phyloP scores from a whole-genome alignment of 2,113 vertebrate species.

The Hirundichthys speculiger region DNA sequence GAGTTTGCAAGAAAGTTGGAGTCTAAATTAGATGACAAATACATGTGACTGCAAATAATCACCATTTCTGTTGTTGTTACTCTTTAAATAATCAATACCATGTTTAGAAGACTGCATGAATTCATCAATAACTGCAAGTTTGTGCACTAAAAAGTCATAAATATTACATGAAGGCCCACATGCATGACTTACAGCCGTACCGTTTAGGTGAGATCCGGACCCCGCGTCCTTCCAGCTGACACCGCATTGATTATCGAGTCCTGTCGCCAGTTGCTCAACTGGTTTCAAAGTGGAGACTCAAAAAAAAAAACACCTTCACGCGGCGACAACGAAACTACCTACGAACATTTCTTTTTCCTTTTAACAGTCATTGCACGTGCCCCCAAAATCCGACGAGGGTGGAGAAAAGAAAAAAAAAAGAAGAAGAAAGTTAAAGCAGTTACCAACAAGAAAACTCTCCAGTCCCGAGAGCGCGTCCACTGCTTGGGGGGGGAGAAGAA shows the following conservation, averaged over 20 bases:
- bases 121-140: too few species aligned
- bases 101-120: too few species aligned
- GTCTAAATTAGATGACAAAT: too few species aligned
- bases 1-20: too few species aligned
- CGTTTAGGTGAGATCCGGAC: slow-evolving; percentile 86
- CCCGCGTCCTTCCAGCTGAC: slow-evolving; percentile 80
- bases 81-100: too few species aligned
- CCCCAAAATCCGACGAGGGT: slow-evolving; percentile 12
- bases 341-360: slow-evolving; percentile 37
- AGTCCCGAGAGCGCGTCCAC: slow-evolving; percentile 32
- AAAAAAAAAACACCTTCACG: slow-evolving; percentile 20
- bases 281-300: slow-evolving; percentile 37
- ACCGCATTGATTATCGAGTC: slow-evolving; percentile 80
- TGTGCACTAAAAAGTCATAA: too few species aligned
- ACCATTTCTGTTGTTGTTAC: too few species aligned
- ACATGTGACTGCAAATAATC: too few species aligned
- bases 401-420: fast-evolving
- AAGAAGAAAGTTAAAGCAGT: slow-evolving; percentile 4
- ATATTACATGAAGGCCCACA: neutral
- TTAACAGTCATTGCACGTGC: slow-evolving; percentile 54
- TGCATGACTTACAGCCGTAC: slow-evolving; percentile 56
- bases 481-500: neutral
- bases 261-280: slow-evolving; percentile 62
- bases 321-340: neutral
- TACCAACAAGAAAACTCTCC: slow-evolving; percentile 21